Base-by-base conservation (phyloP, 2,888 invertebrate species). In the Conchocele bisecta region DNA sequence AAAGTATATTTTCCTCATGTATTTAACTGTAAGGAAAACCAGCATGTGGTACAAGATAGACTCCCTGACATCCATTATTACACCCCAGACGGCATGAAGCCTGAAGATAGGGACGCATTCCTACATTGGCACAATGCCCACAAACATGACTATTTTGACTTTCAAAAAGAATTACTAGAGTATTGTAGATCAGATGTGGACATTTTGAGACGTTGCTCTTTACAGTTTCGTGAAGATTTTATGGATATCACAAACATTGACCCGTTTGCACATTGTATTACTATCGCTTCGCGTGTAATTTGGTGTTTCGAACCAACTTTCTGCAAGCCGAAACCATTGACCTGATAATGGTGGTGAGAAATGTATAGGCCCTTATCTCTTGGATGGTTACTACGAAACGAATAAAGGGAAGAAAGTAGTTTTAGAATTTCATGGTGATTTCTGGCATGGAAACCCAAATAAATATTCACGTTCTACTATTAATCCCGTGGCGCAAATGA, bases 1-100 rank as follows among this genome's bases (percentile, higher is more conserved):
- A 75, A 75, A 50, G 66, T 63, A 3, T 60, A 67, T 29, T 75
- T 75, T 48, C 66, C 71, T 15, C 63, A 67, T 29, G 41, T 71
- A n/a, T 75, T 51, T 39, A 63, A 75, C 33, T 17, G 44, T 20
- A 20, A 51, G 29, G 59, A 58, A 50, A 72, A 56, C 35, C 58
- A 75, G 29, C 35, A 63, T 13, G 46, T 24, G 3, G 22, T 41
- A 4, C 33, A 60, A 15, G 4, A 15, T 26, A 50, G 68, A 26
- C 41, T 68, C 7, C 70, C 70, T 20, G 70, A 75, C 22, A 59
- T 51, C 24, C 54, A 51, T 20, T 71, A 60, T 37, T 75, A 65
- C 46, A 57, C 60, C 28, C 64, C 75, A 15, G 64, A 75, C 53
- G 35, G 57, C n/a, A 71, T 75, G 71, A 71, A 71, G 56, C 59